These are phyloP conservation scores for Agriopis marginaria DNA, from an alignment of 2,888 invertebrate genomes.

Conservation along the genomic window DNA sequence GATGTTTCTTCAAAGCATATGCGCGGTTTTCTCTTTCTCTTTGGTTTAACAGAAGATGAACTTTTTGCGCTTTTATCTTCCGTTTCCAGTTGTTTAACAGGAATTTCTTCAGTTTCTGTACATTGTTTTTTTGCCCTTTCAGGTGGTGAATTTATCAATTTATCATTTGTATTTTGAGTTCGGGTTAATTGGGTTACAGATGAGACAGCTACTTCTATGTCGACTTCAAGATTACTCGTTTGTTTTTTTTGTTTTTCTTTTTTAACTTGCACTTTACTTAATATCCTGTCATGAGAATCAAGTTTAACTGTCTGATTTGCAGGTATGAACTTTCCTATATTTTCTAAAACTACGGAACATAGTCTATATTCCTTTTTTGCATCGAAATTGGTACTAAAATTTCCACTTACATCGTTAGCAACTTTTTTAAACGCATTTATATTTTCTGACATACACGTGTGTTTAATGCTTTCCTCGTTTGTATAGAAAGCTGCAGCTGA, in stretches of 20 bases:
- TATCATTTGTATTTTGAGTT: background rate
- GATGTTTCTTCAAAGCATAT: background rate
- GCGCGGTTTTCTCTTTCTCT: background rate
- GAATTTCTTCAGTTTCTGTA: background rate
- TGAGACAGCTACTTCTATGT: background rate
- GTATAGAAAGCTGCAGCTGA: background rate
- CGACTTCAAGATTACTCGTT: background rate
- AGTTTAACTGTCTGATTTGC: conserved; percentile 5
- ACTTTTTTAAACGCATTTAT: background rate
- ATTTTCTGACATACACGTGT: conserved; percentile 11
- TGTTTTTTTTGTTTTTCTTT: background rate
- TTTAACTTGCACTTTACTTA: background rate
- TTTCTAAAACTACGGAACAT: conserved; percentile 28
- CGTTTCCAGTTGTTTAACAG: background rate
- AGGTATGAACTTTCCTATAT: conserved; percentile 11
- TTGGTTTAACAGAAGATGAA: background rate
- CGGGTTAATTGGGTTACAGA: background rate
- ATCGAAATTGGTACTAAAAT: background rate
- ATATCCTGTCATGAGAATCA: background rate
- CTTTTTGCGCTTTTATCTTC: background rate
- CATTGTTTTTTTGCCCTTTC: background rate
- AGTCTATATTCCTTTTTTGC: conserved; percentile 27
- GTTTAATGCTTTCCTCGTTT: conserved; percentile 20
- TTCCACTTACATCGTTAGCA: too few species aligned
- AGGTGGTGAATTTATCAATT: background rate